Evolutionary conservation across 2,888 invertebrate genomes (phyloP).

Genomic region (Tenthredo distinguenda): DNA sequence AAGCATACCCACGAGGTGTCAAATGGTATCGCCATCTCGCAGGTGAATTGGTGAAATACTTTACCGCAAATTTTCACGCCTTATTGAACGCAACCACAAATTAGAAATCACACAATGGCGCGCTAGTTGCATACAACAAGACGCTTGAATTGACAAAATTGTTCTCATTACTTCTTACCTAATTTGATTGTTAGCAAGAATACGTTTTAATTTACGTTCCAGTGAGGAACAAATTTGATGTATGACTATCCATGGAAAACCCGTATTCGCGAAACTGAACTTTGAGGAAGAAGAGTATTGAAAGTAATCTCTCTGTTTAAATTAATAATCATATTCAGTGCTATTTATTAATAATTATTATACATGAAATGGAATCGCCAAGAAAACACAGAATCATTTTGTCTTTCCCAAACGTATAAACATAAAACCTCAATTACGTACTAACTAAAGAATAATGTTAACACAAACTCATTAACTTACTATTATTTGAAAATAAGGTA

Average conservation of each 20-base stretch:
- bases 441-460: background rate
- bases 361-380: slow-evolving; percentile 34
- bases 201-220: background rate
- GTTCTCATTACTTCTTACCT: background rate
- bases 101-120: background rate
- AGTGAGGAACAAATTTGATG: background rate
- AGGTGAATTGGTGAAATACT: background rate
- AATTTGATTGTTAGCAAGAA: background rate
- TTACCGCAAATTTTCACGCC: background rate
- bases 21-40: background rate
- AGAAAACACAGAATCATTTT: slow-evolving; percentile 22
- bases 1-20: no score
- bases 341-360: slow-evolving; percentile 32
- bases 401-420: slow-evolving; percentile 16
- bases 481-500: slow-evolving; percentile 32
- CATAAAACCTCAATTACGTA: slow-evolving; percentile 5
- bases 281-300: background rate
- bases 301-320: background rate
- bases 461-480: slow-evolving; percentile 15
- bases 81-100: background rate
- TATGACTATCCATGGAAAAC: background rate
- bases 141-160: background rate
- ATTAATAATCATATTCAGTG: slow-evolving; percentile 37
- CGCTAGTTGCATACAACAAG: background rate
- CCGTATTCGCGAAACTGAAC: background rate